Evolutionary conservation across 2,113 vertebrate genomes (phyloP).

Genomic region (Aythya baeri): DNA sequence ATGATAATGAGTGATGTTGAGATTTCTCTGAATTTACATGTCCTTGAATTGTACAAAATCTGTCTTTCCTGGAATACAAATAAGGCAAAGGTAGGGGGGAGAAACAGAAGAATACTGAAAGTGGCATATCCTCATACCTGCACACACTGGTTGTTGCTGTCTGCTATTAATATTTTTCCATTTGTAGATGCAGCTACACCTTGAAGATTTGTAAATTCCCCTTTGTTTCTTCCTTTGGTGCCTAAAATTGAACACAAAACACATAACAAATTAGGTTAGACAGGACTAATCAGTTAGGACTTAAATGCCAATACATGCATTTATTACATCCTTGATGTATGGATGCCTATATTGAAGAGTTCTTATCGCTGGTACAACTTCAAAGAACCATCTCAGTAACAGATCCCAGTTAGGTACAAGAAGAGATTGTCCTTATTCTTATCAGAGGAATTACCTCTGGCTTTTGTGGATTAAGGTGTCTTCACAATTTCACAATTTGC

Average conservation of each 20-base stretch:
- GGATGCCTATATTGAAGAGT: not conserved
- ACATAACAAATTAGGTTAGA: slow-evolving; percentile 29
- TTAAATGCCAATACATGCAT: not conserved
- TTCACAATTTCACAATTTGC: not conserved
- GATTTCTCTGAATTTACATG: not conserved
- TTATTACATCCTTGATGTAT: not conserved
- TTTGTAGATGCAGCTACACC: slow-evolving; percentile 90
- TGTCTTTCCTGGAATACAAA: not conserved
- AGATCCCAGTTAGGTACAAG: not conserved
- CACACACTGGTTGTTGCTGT: slow-evolving; percentile 99
- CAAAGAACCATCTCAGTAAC: not conserved
- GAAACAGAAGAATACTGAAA: not conserved
- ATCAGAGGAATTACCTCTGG: not conserved
- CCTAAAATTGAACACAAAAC: slow-evolving; percentile 78
- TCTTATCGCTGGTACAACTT: not conserved
- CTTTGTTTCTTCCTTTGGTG: slow-evolving; percentile 98
- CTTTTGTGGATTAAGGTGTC: not conserved
- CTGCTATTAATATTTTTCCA: slow-evolving; percentile 95
- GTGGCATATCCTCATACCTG: slow-evolving; percentile 84
- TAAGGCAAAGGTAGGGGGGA: not conserved
- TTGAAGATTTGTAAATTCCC: slow-evolving; percentile 98
- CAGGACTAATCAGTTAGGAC: not conserved
- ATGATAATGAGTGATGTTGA: not conserved
- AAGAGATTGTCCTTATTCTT: not conserved
- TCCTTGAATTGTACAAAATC: not conserved